phyloP scores from a whole-genome alignment of 2,888 invertebrate genomes.

The Chironomus riparius region DNA sequence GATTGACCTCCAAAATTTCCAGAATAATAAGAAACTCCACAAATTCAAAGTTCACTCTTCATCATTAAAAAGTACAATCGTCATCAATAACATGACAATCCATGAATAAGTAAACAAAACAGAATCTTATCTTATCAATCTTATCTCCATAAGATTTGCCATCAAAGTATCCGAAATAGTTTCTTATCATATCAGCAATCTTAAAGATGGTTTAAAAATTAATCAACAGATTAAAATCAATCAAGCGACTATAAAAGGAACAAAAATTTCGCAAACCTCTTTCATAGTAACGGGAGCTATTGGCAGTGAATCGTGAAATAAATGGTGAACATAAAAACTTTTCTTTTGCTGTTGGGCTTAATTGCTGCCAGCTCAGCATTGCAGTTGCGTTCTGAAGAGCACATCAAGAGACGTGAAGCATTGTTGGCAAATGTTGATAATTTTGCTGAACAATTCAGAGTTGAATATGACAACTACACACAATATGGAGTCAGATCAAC shows the following conservation, averaged over 20 bases:
- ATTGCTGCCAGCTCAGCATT: not conserved
- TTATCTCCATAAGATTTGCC: too few relatives aligned
- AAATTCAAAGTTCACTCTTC: too few relatives aligned
- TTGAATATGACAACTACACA: not conserved
- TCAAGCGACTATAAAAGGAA: not conserved
- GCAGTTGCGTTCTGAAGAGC: not conserved
- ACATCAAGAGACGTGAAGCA: not conserved
- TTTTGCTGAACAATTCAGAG: not conserved
- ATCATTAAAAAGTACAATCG: too few relatives aligned
- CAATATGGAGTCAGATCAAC: conserved; percentile 33
- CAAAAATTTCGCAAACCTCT: not conserved
- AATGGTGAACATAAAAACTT: not conserved
- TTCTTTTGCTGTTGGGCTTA: not conserved
- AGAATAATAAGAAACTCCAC: too few relatives aligned
- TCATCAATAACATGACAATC: too few relatives aligned
- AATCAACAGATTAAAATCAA: too few relatives aligned
- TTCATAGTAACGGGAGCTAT: not conserved
- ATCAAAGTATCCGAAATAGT: too few relatives aligned
- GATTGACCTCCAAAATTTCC: too few relatives aligned
- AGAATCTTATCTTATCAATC: too few relatives aligned
- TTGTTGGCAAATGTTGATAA: not conserved
- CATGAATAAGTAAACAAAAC: too few relatives aligned
- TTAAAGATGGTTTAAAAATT: too few relatives aligned
- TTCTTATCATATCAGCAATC: too few relatives aligned
- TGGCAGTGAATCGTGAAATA: not conserved